A percentile compares a stretch with the other conserved stretches of the same genome.
These are phyloP conservation scores for Diacarnus erythraeanus DNA, from an alignment of 37 sponge, comb jelly and placozoan genomes.

Conservation along the genomic window DNA sequence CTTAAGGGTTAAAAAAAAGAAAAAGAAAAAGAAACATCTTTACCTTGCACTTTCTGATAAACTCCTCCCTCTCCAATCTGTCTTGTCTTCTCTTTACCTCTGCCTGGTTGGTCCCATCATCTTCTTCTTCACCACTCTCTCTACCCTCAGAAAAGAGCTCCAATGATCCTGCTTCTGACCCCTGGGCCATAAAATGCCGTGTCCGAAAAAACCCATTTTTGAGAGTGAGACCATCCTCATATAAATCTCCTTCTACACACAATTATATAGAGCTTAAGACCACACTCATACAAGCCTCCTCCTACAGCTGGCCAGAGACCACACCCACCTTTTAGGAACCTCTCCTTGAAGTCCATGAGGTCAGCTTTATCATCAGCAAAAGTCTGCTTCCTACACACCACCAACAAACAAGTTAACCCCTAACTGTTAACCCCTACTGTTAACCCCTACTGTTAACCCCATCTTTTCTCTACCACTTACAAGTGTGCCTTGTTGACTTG, in stretches of 20 bases:
- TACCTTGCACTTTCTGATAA: conserved; percentile 59
- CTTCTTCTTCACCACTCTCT: conserved; percentile 28
- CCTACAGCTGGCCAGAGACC: background rate
- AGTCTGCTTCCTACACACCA: conserved; percentile 60
- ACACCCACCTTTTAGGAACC: conserved; percentile 67
- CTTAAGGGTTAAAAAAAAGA: background rate
- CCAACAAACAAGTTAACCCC: too few species aligned
- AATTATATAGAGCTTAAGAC: background rate
- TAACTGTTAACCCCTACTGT: background rate
- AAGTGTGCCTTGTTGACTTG: conserved; percentile 86
- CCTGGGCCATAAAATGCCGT: conserved; percentile 53
- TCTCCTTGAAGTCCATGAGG: conserved; percentile 72
- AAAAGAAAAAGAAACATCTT: background rate
- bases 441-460: background rate
- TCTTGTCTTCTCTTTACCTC: conserved; percentile 61
- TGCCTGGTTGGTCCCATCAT: conserved; percentile 40
- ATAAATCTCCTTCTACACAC: conserved; percentile 71
- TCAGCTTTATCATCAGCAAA: conserved; percentile 82
- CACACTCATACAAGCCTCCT: background rate
- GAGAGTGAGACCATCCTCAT: conserved; percentile 78
- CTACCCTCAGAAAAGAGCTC: conserved; percentile 74
- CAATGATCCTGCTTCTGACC: conserved; percentile 72
- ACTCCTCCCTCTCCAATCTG: conserved; percentile 81
- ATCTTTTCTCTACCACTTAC: conserved; percentile 37
- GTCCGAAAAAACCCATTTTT: conserved; percentile 90